Percentiles rank a stretch among this genome's conserved stretches.
Evolutionary conservation across 2,113 vertebrate species (phyloP).

Genomic region (Emydura subglobosa): DNA sequence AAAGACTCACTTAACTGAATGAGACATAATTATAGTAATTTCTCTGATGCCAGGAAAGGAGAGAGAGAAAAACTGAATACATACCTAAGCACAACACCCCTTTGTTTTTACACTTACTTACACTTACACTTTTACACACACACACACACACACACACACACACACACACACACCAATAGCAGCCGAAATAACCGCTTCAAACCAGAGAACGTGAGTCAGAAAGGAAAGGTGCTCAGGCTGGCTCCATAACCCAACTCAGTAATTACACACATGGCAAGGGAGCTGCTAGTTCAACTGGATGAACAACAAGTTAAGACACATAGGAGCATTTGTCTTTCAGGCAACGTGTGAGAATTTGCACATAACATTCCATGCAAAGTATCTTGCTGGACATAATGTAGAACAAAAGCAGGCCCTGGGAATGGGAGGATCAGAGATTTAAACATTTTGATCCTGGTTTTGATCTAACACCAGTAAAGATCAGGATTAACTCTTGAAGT

Average conservation of each 20-base stretch:
- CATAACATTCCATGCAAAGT: not conserved
- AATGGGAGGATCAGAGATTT: not conserved
- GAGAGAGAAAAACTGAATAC: not conserved
- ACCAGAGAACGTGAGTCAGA: not conserved
- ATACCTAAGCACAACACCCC: not conserved
- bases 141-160: not conserved
- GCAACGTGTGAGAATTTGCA: not conserved
- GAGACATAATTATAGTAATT: slow-evolving; percentile 23
- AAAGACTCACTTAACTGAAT: not conserved
- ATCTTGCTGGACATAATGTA: not conserved
- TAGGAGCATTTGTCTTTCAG: not conserved
- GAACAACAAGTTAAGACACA: not conserved
- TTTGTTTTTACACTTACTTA: not conserved
- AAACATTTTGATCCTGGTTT: not conserved
- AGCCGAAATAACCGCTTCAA: not conserved
- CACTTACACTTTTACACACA: no score
- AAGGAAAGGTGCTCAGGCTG: not conserved
- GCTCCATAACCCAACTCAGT: not conserved
- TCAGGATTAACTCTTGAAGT: not conserved
- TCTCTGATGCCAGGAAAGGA: not conserved
- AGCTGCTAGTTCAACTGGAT: not conserved
- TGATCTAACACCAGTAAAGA: not conserved
- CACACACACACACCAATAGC: not conserved
- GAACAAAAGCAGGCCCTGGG: not conserved
- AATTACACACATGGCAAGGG: not conserved